A percentile compares a stretch with the other conserved stretches of the same genome.
Evolutionary conservation across 1,140 invertebrate genomes (phyloP).

Genomic region (Rhopalosiphum maidis): DNA sequence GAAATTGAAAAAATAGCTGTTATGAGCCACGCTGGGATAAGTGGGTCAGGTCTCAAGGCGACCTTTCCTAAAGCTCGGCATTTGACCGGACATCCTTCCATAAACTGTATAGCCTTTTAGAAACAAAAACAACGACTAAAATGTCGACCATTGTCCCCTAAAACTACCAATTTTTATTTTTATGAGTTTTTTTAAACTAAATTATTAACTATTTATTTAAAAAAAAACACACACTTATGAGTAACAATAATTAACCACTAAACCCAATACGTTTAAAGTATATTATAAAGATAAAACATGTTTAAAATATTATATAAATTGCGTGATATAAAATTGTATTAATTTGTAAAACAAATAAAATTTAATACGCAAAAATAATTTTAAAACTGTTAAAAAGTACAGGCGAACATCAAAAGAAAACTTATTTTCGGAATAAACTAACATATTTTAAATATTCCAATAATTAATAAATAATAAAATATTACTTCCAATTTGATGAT

Average conservation of each 20-base stretch:
- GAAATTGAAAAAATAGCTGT: slow-evolving; percentile 56
- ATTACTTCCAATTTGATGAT: neutral
- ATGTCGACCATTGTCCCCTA: slow-evolving; percentile 36
- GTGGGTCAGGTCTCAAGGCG: slow-evolving; percentile 52
- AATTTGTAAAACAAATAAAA: neutral
- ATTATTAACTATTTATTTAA: neutral
- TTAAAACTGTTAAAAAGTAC: neutral
- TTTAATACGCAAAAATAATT: neutral
- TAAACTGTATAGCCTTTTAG: slow-evolving; percentile 51
- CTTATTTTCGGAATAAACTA: neutral
- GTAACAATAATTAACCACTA: neutral
- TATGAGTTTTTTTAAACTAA: neutral
- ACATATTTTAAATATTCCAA: neutral
- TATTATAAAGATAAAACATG: neutral
- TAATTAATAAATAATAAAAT: neutral
- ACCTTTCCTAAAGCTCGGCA: slow-evolving; percentile 56
- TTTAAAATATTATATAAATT: neutral
- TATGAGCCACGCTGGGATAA: slow-evolving; percentile 48
- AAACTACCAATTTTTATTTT: slow-evolving; percentile 30
- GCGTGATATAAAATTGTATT: neutral
- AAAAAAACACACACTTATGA: neutral
- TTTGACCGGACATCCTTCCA: slow-evolving; percentile 53
- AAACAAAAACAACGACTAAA: slow-evolving; percentile 53
- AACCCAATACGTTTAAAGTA: neutral
- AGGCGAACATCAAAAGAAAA: neutral